phyloP scores from a whole-genome alignment of 2,888 invertebrate species.

The Drosophila ochracea region DNA sequence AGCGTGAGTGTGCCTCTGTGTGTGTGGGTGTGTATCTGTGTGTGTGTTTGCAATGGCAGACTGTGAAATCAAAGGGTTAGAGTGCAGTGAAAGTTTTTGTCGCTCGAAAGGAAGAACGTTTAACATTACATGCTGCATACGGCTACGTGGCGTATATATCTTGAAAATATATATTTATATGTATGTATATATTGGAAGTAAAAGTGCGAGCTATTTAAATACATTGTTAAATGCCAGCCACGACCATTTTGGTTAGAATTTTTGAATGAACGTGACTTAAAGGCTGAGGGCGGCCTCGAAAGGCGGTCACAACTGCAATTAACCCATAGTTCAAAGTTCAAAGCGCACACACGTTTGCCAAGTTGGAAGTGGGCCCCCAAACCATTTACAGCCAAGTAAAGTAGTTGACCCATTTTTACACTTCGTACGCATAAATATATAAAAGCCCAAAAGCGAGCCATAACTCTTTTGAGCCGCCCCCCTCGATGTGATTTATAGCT shows the following conservation, averaged over 20 bases:
- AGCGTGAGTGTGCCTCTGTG: conserved; percentile 1
- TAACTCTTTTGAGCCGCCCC: conserved; percentile 21
- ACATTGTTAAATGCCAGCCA: neutral
- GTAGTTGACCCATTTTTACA: conserved; percentile 67
- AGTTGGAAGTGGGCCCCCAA: conserved; percentile 19
- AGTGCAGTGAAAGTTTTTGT: conserved; percentile 30
- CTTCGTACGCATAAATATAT: conserved; percentile 50
- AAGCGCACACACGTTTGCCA: conserved; percentile 45
- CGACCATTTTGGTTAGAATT: neutral
- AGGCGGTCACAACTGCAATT: conserved; percentile 72
- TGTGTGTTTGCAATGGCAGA: conserved; percentile 17
- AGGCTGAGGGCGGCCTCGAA: conserved; percentile 32
- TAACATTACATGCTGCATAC: conserved; percentile 7
- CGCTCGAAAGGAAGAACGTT: conserved; percentile 7
- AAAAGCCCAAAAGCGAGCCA: conserved; percentile 31
- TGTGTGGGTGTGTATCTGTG: conserved; percentile 2
- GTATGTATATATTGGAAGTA: neutral
- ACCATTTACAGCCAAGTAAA: conserved; percentile 24
- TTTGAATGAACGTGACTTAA: conserved; percentile 18
- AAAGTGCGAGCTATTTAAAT: neutral
- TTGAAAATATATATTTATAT: too few relatives aligned
- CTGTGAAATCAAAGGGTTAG: conserved; percentile 36
- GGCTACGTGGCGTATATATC: conserved; percentile 7
- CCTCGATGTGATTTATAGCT: conserved; percentile 44
- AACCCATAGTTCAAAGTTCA: conserved; percentile 83